Base-by-base conservation (phyloP, 2,113 vertebrate species). In the Epinephelus moara region DNA sequence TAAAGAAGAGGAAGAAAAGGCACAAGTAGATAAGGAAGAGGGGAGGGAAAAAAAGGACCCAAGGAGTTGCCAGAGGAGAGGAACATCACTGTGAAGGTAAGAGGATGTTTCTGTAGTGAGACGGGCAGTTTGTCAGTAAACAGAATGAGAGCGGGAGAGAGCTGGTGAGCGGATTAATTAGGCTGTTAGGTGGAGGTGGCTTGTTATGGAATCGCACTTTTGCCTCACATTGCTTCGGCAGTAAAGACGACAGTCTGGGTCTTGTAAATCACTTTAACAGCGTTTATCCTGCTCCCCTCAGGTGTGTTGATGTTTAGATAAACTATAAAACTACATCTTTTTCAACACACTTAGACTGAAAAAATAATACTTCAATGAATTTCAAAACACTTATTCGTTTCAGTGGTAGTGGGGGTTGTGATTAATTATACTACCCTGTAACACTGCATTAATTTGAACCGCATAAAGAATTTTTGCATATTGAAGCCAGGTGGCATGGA, bases 41-140 rank as follows among this genome's bases (percentile, higher is more conserved):
- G 37, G 61, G 15, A 49, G 50, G 10, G 7, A 49, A 82, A 71
- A 71, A 64, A 71, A 81, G 72, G 80, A 88, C 76, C 21, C 25
- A 47, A 78, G 88, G 86, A 91, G 80, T 50, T 56, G 68, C 52
- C 70, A 30, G 82, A 81, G 73, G 61, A 69, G 5, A 85, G 71
- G 62, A 85, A 70, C 88, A 81, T 81, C 86, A 59, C 64, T 84
- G 86, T 75, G 72, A 78, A 93, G 95, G 95, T 95, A 95, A 84
- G 91, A 84, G 70, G 74, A 59, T 69, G 12, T 73, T 84, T 70
- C 53, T 80, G 10, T 18, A 61, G 66, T 0, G 4, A 62, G 68
- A 55, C 15, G 59, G 23, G 75, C 73, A 74, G 73, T 80, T 80
- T 88, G 88, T 82, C 75, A 76, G 81, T 71, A 18, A 49, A 27